Base-by-base conservation (phyloP, 2,797 vertebrate genomes). In the Syngnathus rostellatus region DNA sequence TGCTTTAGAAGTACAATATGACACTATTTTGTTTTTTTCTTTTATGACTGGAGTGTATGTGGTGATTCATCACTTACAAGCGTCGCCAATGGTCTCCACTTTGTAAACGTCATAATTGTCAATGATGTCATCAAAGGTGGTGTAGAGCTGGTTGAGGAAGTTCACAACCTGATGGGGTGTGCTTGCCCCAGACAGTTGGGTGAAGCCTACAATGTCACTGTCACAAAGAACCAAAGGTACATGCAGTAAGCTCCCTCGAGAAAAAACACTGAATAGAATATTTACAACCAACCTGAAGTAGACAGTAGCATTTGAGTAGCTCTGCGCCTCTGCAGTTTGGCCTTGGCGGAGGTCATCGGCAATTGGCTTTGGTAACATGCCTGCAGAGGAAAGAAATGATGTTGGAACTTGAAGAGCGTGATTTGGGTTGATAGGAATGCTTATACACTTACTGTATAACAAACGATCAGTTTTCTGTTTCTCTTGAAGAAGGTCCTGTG, bases 101-200 rank as follows among this genome's bases (percentile, higher is more conserved):
- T 92, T 92, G 80, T 92, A 92, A 57, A 93, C 89, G 0, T 92
- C 91, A 0, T 92, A 91, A 76, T 88, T 92, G 79, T 92, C 90
- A 67, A 91, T 93, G 45, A 93, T 93, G 74, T 91, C 89, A 62
- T 92, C 91, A 25, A 93, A 93, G 37, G 85, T 89, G 68, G 91
- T 92, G 81, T 92, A 92, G 17, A 93, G 87, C 76, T 92, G 87
- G 77, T 93, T 93, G 19, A 93, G 90, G 69, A 93, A 92, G 75
- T 92, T 68, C n/a, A 92, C 91, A 0, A 92, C 90, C 81, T 92
- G 88, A 73, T 92, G 78, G 0, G 90, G 92, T 0, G 91, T 92
- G 81, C 92, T 93, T 68, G 88, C 77, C 4, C 90, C 87, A 2
- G 90, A 93, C 54, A 92, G 83, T 75, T 90, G 82, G 9, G 90